Percentiles rank a stretch among this genome's conserved stretches.
Evolutionary conservation across 2,888 invertebrate species (phyloP).

Genomic region (Tetheella fluctuosa): DNA sequence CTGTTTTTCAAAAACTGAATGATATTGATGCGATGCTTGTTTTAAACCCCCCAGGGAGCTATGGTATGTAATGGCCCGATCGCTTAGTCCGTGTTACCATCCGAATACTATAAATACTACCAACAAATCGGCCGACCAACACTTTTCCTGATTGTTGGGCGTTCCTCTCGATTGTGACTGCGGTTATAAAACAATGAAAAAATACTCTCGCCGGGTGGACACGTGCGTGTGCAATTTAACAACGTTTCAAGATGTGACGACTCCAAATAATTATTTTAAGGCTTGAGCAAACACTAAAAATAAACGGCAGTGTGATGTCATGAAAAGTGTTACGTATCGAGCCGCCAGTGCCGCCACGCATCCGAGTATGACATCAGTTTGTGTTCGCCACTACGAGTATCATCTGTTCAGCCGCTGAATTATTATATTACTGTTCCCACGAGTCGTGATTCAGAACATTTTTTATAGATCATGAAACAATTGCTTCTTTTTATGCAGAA

Average conservation of each 20-base stretch:
- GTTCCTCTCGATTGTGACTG: not conserved
- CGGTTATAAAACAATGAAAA: conserved; percentile 12
- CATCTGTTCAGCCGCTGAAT: conserved; percentile 64
- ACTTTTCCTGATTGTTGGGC: not conserved
- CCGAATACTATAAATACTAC: not conserved
- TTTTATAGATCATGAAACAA: conserved; percentile 38
- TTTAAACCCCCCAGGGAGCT: not conserved
- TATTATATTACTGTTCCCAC: conserved; percentile 60
- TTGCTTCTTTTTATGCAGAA: conserved; percentile 29
- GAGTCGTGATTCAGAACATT: conserved; percentile 46
- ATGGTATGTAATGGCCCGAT: not conserved
- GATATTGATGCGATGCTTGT: too few relatives aligned
- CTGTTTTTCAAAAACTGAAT: not conserved
- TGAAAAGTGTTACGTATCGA: conserved; percentile 74
- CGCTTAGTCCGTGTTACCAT: not conserved
- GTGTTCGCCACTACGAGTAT: conserved; percentile 50
- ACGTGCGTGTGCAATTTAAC: conserved; percentile 52
- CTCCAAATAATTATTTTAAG: conserved; percentile 73
- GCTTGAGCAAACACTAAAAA: conserved; percentile 73
- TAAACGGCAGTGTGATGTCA: conserved; percentile 79
- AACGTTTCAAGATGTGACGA: conserved; percentile 56
- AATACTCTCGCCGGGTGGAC: conserved; percentile 22
- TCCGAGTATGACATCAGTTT: conserved; percentile 77
- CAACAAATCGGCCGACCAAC: not conserved
- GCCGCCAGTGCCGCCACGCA: conserved; percentile 64